These are phyloP conservation scores for Oreonectes daqikongensis DNA, from an alignment of 2,797 vertebrate species.

Conservation along the genomic window DNA sequence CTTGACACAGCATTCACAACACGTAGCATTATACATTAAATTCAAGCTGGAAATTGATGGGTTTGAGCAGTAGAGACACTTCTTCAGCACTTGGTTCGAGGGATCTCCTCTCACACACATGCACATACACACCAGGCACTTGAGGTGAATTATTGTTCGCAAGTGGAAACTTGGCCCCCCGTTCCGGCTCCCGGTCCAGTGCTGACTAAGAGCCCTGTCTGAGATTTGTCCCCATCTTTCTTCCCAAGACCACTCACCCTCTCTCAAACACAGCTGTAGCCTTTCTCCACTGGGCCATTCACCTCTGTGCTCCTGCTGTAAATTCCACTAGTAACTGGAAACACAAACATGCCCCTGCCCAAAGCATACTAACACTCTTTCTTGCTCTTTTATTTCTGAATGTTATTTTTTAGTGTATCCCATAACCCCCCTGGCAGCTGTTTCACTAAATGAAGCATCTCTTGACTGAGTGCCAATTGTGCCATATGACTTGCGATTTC, in stretches of 20 bases:
- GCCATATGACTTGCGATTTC: too few species aligned
- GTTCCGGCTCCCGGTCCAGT: constrained; percentile 73
- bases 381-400: constrained; percentile 17
- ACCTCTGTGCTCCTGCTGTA: constrained; percentile 72
- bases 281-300: constrained; percentile 70
- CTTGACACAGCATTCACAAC: constrained; percentile 51
- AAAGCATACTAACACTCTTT: constrained; percentile 4
- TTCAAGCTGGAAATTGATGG: constrained; percentile 48
- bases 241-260: constrained; percentile 6
- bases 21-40: constrained; percentile 64
- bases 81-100: constrained; percentile 41
- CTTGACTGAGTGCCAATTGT: background rate
- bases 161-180: constrained; percentile 81
- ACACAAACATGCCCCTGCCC: constrained; percentile 72
- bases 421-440: constrained; percentile 41
- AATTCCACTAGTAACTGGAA: constrained; percentile 81
- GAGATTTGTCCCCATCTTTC: constrained; percentile 62
- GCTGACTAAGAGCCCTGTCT: constrained; percentile 77
- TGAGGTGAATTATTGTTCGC: constrained; percentile 81
- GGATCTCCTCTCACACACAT: constrained; percentile 45
- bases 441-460: constrained; percentile 21
- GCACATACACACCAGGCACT: constrained; percentile 63
- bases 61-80: constrained; percentile 33
- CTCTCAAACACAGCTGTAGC: constrained; percentile 63
- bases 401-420: constrained; percentile 32